These are phyloP conservation scores for Lepilemur ruficaudatus DNA, from an alignment of 2,797 vertebrate species.

Conservation along the genomic window DNA sequence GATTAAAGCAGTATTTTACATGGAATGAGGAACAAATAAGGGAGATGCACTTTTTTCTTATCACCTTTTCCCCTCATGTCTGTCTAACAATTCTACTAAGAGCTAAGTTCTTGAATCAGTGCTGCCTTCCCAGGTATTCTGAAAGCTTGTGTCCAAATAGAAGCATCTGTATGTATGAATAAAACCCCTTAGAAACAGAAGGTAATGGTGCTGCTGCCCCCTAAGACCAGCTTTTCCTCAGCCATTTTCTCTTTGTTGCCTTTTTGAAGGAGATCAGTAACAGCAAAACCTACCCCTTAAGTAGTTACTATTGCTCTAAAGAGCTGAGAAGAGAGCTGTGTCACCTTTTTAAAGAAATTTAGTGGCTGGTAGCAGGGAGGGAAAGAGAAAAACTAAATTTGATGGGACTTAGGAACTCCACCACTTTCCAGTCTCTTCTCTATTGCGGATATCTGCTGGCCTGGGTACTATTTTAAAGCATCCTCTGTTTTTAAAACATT, in stretches of 20 bases:
- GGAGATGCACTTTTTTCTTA: background rate
- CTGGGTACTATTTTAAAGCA: background rate
- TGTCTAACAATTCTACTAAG: background rate
- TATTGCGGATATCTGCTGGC: background rate
- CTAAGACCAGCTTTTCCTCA: background rate
- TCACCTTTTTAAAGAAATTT: background rate
- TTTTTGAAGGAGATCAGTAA: slow-evolving; percentile 12
- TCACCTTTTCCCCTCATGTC: background rate
- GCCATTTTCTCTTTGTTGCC: background rate
- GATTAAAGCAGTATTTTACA: background rate
- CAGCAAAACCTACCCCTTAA: background rate
- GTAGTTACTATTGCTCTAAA: background rate
- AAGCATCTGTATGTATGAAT: background rate
- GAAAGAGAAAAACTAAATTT: slow-evolving; percentile 38
- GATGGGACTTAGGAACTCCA: background rate
- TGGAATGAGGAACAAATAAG: background rate
- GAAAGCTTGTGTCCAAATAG: background rate
- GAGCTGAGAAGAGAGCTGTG: background rate
- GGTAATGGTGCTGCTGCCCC: background rate
- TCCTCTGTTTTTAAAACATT: background rate
- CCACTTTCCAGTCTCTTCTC: background rate
- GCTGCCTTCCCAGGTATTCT: background rate
- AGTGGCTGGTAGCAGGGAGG: background rate
- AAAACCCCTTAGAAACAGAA: background rate
- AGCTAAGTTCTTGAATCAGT: background rate